A percentile compares a stretch with the other conserved stretches of the same genome.
These are phyloP conservation scores for Nothocercus julius DNA, from an alignment of 2,113 vertebrate species.

Conservation along the genomic window DNA sequence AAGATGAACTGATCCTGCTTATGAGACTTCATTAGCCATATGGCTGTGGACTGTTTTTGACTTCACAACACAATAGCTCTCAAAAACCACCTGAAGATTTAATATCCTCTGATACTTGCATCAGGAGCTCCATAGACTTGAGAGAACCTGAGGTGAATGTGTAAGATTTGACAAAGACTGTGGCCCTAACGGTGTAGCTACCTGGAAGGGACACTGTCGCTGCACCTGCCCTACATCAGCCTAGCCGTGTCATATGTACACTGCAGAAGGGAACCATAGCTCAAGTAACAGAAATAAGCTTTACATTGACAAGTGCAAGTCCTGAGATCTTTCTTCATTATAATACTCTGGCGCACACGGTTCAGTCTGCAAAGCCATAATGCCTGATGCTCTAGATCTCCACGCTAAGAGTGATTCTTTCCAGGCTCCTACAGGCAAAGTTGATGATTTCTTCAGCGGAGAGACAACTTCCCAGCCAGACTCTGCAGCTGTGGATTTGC, in stretches of 20 bases:
- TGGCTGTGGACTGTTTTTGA: background rate
- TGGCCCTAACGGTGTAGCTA: accelerated
- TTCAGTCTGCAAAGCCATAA: background rate
- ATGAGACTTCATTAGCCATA: background rate
- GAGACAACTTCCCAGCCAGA: conserved; percentile 47
- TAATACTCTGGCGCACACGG: background rate
- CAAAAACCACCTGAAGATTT: background rate
- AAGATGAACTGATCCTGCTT: background rate
- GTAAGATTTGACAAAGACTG: background rate
- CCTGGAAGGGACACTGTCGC: background rate
- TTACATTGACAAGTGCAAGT: background rate
- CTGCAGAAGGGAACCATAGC: background rate
- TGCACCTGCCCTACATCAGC: background rate
- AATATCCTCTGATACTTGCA: background rate
- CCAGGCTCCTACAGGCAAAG: conserved; percentile 10
- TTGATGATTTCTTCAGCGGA: conserved; percentile 43
- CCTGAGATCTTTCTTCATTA: background rate
- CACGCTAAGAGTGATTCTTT: background rate
- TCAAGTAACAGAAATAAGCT: background rate
- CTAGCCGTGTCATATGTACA: background rate
- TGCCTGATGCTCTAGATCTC: background rate
- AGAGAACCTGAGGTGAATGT: background rate
- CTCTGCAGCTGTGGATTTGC: conserved; percentile 58
- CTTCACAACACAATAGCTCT: background rate
- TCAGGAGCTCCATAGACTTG: background rate